These are phyloP conservation scores for Willisornis vidua DNA, from an alignment of 2,113 vertebrate genomes.

Conservation along the genomic window DNA sequence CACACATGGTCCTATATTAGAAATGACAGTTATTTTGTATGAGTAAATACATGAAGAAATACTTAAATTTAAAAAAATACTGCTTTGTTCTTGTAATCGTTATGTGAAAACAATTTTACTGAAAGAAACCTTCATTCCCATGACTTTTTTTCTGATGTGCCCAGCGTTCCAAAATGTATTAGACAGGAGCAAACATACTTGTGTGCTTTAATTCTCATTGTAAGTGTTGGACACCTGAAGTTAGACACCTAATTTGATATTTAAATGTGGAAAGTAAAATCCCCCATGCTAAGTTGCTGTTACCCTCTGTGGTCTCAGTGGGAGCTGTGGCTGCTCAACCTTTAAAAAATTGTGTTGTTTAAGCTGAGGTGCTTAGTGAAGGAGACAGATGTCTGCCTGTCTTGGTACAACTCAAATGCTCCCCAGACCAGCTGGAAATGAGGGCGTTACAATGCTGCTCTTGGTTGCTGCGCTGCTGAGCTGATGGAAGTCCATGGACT, in stretches of 20 bases:
- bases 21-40: background rate
- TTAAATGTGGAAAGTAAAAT: background rate
- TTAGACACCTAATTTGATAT: background rate
- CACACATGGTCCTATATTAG: background rate
- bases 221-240: background rate
- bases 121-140: background rate
- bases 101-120: background rate
- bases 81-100: background rate
- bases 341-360: background rate
- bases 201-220: background rate
- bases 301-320: background rate
- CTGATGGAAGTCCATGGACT: background rate
- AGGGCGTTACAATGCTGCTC: background rate
- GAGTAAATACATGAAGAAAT: background rate
- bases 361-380: background rate
- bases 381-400: background rate
- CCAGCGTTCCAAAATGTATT: background rate
- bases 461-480: background rate
- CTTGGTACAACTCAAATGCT: background rate
- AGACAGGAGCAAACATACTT: background rate
- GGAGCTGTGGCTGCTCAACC: background rate
- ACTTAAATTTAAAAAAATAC: background rate
- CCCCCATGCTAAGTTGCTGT: background rate
- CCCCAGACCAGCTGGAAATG: background rate
- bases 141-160: background rate